These are phyloP conservation scores for Thunnus maccoyii DNA, from an alignment of 2,113 vertebrate species.

Conservation along the genomic window DNA sequence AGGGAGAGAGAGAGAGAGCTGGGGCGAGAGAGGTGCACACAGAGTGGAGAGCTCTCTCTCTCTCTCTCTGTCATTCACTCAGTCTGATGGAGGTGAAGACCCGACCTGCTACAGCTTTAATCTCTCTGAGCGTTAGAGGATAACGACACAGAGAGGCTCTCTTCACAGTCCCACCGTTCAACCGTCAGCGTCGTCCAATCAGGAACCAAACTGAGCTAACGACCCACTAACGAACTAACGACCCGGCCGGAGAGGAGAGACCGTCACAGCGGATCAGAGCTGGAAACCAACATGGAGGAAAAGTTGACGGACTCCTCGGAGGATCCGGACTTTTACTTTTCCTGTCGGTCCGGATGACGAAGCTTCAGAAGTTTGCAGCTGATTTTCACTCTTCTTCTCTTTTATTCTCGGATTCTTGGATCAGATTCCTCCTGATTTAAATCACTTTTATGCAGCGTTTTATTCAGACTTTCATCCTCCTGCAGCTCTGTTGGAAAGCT, in stretches of 20 bases:
- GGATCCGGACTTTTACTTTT: not conserved
- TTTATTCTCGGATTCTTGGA: not conserved
- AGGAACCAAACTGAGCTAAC: not conserved
- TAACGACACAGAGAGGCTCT: not conserved
- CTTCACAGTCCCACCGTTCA: too few relatives aligned
- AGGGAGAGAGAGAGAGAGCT: not conserved
- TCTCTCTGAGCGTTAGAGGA: not conserved
- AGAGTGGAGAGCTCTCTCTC: slow-evolving; percentile 19
- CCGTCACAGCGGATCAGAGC: accelerated
- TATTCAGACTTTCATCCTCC: too few relatives aligned
- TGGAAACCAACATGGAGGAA: too few relatives aligned
- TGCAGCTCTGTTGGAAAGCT: too few relatives aligned
- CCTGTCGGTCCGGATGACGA: not conserved
- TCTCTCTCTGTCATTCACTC: slow-evolving; percentile 16
- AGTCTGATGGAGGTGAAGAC: slow-evolving; percentile 55
- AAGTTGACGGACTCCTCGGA: not conserved
- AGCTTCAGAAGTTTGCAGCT: not conserved
- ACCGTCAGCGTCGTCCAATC: slow-evolving; percentile 2
- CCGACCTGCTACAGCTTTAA: slow-evolving; percentile 39
- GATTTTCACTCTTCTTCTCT: not conserved
- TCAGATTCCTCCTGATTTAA: too few relatives aligned
- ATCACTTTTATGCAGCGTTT: too few relatives aligned
- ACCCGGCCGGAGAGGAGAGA: not conserved
- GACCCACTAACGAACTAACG: not conserved
- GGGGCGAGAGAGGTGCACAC: slow-evolving; percentile 7